Conservation (phyloP, 2,888 invertebrate genomes). For the Neria commutata region DNA sequence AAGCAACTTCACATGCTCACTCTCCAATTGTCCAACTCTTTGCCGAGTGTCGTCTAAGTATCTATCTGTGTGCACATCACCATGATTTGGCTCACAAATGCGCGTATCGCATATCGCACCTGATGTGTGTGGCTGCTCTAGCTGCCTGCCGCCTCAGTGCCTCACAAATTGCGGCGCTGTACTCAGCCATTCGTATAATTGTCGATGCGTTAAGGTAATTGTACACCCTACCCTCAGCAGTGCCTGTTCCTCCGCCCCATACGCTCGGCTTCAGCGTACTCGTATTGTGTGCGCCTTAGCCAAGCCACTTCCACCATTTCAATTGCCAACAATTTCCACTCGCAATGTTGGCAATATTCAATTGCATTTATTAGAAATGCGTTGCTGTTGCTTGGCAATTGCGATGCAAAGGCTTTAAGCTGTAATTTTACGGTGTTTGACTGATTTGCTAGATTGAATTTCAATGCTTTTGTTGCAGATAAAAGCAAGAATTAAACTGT, state of each 20-base stretch:
- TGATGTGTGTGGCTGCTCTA: slow-evolving; percentile 30
- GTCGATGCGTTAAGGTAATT: slow-evolving; percentile 62
- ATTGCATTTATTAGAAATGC: slow-evolving; percentile 35
- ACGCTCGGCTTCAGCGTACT: neutral
- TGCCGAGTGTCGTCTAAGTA: no score
- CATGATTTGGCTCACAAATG: slow-evolving; percentile 36
- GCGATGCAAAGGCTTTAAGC: slow-evolving; percentile 3
- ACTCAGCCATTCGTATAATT: slow-evolving; percentile 61
- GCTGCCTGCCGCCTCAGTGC: slow-evolving; percentile 12
- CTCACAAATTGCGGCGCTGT: slow-evolving; percentile 17
- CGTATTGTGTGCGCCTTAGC: neutral
- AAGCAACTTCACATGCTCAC: no score
- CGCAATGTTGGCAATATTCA: slow-evolving; percentile 26
- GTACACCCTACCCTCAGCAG: slow-evolving; percentile 45
- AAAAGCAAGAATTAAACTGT: no score
- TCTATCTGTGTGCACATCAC: slow-evolving; percentile 1
- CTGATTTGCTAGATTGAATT: slow-evolving; percentile 58
- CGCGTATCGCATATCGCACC: slow-evolving; percentile 57
- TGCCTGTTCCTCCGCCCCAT: slow-evolving; percentile 25
- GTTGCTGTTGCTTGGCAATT: slow-evolving; percentile 30
- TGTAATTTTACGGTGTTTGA: slow-evolving; percentile 39
- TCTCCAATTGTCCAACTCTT: no score
- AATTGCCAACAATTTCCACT: neutral
- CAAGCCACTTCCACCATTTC: neutral
- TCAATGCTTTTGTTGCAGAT: no score